A percentile compares a stretch with the other conserved stretches of the same genome.
Evolutionary conservation across 2,888 invertebrate genomes (phyloP).

Genomic region (Tachina grossa): DNA sequence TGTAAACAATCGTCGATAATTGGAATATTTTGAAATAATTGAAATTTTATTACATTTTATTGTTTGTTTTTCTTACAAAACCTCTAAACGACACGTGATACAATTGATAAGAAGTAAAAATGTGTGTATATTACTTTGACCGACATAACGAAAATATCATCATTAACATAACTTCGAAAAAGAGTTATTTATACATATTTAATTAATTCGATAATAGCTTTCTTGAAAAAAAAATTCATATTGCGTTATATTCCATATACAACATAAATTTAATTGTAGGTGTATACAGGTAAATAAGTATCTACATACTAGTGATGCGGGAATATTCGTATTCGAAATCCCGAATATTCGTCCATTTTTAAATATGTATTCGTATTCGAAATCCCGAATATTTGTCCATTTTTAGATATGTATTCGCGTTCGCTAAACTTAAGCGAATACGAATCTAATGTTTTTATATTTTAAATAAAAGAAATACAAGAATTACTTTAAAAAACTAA

Average conservation of each 20-base stretch:
- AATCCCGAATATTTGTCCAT: too few relatives aligned
- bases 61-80: background rate
- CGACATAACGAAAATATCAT: constrained; percentile 18
- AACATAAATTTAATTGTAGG: constrained; percentile 6
- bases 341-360: too few relatives aligned
- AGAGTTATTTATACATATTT: constrained; percentile 34
- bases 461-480: too few relatives aligned
- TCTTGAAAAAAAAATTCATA: constrained; percentile 42
- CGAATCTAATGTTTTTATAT: too few relatives aligned
- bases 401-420: too few relatives aligned
- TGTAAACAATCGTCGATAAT: constrained; percentile 36
- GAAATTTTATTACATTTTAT: constrained; percentile 24
- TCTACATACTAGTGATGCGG: background rate
- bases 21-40: constrained; percentile 25
- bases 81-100: constrained; percentile 54
- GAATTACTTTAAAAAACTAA: too few relatives aligned
- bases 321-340: too few relatives aligned
- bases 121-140: constrained; percentile 9
- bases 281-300: background rate
- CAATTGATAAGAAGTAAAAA: constrained; percentile 11
- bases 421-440: too few relatives aligned
- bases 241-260: constrained; percentile 36
- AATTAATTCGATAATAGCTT: constrained; percentile 39
- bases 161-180: constrained; percentile 35
- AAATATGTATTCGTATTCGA: too few relatives aligned